Percentiles rank a stretch among this genome's conserved stretches.
These are phyloP conservation scores for Cetoscarus ocellatus DNA, from an alignment of 2,797 vertebrate species.

Conservation along the genomic window DNA sequence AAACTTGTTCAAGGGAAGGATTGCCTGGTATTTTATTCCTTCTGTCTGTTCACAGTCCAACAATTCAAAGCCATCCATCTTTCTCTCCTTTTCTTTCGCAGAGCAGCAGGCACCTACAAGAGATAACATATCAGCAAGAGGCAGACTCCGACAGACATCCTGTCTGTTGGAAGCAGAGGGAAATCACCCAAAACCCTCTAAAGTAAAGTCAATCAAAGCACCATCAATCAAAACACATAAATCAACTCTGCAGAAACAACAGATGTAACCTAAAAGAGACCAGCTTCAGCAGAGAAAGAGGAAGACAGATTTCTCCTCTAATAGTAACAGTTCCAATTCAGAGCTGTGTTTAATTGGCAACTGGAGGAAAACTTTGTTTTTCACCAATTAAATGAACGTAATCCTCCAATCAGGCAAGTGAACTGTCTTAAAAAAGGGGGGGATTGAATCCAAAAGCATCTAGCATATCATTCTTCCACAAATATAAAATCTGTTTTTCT, in stretches of 20 bases:
- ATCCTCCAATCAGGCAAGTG: too few relatives aligned
- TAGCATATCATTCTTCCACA: too few relatives aligned
- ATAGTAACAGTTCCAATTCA: too few relatives aligned
- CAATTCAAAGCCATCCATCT: constrained; percentile 40
- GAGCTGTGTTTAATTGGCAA: too few relatives aligned
- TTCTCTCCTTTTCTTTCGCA: constrained; percentile 23
- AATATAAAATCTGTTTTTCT: too few relatives aligned
- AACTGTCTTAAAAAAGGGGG: too few relatives aligned
- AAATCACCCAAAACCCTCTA: constrained; percentile 40
- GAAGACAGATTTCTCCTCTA: background rate
- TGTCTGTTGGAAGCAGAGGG: constrained; percentile 52
- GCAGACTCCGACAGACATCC: constrained; percentile 72
- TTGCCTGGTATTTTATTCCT: constrained; percentile 13
- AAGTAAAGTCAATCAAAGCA: constrained; percentile 41
- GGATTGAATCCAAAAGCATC: too few relatives aligned
- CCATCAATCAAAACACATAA: constrained; percentile 25
- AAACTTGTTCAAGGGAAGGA: constrained; percentile 37
- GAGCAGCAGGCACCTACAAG: constrained; percentile 39
- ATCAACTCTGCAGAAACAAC: constrained; percentile 6
- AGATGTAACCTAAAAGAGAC: constrained; percentile 3
- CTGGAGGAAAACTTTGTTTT: too few relatives aligned
- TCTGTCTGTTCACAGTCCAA: constrained; percentile 43
- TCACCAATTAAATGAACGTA: too few relatives aligned
- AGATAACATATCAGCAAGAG: constrained; percentile 68
- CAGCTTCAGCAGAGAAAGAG: constrained; percentile 7